Evolutionary conservation across 2,113 vertebrate genomes (phyloP).

Genomic region (Oncorhynchus mykiss): DNA sequence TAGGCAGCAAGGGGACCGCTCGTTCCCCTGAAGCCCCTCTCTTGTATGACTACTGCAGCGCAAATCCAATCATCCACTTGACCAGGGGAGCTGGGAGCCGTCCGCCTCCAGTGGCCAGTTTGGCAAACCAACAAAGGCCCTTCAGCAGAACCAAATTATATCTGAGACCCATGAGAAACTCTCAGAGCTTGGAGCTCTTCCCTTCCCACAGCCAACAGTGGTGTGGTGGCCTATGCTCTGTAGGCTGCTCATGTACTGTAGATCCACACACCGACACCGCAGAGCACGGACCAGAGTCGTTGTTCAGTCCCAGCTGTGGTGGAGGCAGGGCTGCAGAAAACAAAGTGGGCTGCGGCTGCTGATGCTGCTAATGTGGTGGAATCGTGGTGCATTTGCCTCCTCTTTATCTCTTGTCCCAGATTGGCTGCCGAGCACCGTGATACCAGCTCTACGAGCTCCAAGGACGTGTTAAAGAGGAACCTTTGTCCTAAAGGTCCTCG

Average conservation of each 20-base stretch:
- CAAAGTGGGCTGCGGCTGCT: background rate
- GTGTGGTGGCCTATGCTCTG: slow-evolving; percentile 1
- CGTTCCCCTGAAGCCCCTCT: too few species aligned
- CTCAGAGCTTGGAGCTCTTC: slow-evolving; percentile 14
- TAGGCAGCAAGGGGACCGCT: background rate
- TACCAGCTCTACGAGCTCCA: background rate
- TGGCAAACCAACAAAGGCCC: slow-evolving; percentile 36
- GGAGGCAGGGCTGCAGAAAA: slow-evolving; percentile 18
- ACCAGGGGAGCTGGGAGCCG: slow-evolving; percentile 30
- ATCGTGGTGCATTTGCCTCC: background rate
- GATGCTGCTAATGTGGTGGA: background rate
- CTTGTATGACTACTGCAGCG: slow-evolving; percentile 31
- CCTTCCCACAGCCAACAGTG: background rate
- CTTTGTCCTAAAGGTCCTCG: background rate
- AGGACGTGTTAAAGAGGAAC: background rate
- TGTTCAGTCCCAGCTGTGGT: slow-evolving; percentile 33
- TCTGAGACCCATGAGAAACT: slow-evolving; percentile 9
- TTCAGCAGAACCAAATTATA: slow-evolving; percentile 43
- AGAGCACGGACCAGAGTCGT: slow-evolving; percentile 5
- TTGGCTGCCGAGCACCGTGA: too few species aligned
- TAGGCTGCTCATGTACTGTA: slow-evolving; percentile 10
- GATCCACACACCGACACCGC: background rate
- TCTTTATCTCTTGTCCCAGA: background rate
- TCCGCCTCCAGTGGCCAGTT: slow-evolving; percentile 13
- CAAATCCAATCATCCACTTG: slow-evolving; percentile 51